phyloP scores from a whole-genome alignment of 2,797 vertebrate genomes.

The Ctenochaetus hawaiiensis region DNA sequence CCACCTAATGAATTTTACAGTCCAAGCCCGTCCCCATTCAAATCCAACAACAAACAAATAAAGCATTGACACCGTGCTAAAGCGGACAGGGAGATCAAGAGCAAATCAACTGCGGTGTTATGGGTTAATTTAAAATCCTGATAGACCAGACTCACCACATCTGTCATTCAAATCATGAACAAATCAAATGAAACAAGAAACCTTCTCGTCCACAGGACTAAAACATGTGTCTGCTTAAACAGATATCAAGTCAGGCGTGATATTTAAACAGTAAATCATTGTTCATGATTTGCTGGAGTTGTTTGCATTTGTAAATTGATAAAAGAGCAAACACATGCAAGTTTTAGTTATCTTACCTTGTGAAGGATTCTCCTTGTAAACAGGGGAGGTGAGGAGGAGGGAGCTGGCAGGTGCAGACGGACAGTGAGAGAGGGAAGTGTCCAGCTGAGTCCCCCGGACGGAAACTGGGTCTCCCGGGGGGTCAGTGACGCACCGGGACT shows the following conservation, averaged over 20 bases:
- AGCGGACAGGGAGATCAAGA: neutral
- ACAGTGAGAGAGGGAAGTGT: constrained; percentile 82
- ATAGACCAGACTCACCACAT: neutral
- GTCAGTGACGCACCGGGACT: constrained; percentile 79
- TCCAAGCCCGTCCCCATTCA: constrained; percentile 33
- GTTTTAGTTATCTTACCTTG: constrained; percentile 71
- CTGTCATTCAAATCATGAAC: neutral
- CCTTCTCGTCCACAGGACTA: neutral
- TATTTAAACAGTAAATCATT: neutral
- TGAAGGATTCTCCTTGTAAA: constrained; percentile 44
- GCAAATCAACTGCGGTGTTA: accelerated
- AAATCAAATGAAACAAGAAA: constrained; percentile 6
- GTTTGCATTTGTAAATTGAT: neutral
- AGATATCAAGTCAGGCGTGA: neutral
- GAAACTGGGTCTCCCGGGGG: constrained; percentile 72
- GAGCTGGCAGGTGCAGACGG: constrained; percentile 90
- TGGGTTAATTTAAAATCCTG: neutral
- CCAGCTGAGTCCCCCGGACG: constrained; percentile 56
- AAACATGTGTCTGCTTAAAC: neutral
- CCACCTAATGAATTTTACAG: constrained; percentile 29
- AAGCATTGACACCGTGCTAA: neutral
- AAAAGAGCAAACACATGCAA: neutral
- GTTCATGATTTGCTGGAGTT: neutral
- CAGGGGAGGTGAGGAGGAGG: constrained; percentile 40
- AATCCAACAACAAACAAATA: constrained; percentile 64